phyloP scores from a whole-genome alignment of 2,888 invertebrate species.

The Oxytorus armatus region DNA sequence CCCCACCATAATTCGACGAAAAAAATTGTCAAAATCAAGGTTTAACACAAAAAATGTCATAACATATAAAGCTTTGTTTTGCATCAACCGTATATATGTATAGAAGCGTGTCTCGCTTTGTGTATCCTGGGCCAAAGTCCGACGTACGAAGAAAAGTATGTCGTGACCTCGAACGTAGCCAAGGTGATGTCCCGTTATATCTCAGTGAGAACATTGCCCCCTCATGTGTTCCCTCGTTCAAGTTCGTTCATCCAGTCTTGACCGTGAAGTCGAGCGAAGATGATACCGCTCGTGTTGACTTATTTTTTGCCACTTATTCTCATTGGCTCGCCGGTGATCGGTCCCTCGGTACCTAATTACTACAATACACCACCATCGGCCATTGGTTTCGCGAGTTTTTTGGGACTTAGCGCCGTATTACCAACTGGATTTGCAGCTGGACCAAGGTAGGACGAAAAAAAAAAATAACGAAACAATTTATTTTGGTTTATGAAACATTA shows the following conservation, averaged over 20 bases:
- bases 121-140: background rate
- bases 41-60: no score
- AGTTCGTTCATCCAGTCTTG: slow-evolving; percentile 78
- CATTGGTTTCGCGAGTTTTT: slow-evolving; percentile 71
- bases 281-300: slow-evolving; percentile 78
- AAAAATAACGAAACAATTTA: background rate
- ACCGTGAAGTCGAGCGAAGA: slow-evolving; percentile 82
- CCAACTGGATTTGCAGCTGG: slow-evolving; percentile 78
- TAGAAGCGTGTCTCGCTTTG: background rate
- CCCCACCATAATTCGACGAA: no score
- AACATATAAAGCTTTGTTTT: background rate
- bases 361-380: slow-evolving; percentile 71
- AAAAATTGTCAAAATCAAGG: no score
- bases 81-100: background rate
- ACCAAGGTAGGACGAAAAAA: slow-evolving; percentile 75
- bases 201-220: slow-evolving; percentile 3
- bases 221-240: slow-evolving; percentile 70
- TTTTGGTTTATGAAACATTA: no score
- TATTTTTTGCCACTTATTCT: slow-evolving; percentile 74
- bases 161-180: slow-evolving; percentile 82
- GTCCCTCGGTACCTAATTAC: slow-evolving; percentile 60
- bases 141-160: slow-evolving; percentile 77
- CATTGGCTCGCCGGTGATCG: slow-evolving; percentile 74
- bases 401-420: slow-evolving; percentile 73
- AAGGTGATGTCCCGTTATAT: slow-evolving; percentile 80